These are phyloP conservation scores for Apodemia hepburni DNA, from an alignment of 2,888 invertebrate species.

Conservation along the genomic window DNA sequence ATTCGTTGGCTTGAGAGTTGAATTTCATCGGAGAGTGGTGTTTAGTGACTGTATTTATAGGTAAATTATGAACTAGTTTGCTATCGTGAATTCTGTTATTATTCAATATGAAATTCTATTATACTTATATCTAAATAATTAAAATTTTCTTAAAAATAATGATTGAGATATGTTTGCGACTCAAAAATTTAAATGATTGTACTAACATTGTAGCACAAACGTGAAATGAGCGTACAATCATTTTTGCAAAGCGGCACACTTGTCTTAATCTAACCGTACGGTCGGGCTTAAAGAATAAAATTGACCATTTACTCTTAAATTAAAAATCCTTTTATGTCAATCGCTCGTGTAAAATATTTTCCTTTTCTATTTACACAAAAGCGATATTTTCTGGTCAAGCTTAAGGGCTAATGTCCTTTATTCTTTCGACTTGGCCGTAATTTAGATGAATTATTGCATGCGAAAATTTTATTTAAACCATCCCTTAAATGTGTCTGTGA, in stretches of 20 bases:
- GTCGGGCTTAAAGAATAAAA: not conserved
- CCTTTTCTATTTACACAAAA: not conserved
- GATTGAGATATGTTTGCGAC: not conserved
- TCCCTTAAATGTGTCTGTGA: slow-evolving; percentile 46
- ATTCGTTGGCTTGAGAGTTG: slow-evolving; percentile 47
- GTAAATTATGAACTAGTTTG: slow-evolving; percentile 4
- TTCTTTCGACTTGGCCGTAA: not conserved
- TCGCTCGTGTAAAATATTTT: too few relatives aligned
- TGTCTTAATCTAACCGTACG: not conserved
- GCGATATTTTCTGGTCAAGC: not conserved
- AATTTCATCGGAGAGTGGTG: not conserved
- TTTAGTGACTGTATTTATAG: not conserved
- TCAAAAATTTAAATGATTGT: not conserved
- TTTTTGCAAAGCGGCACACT: not conserved
- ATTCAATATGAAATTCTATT: slow-evolving; percentile 10
- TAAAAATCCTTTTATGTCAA: too few relatives aligned
- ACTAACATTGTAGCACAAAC: not conserved
- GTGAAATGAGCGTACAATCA: not conserved
- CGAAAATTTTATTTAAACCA: slow-evolving; percentile 20
- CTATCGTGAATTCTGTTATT: slow-evolving; percentile 2
- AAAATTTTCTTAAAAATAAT: not conserved
- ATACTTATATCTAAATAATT: not conserved
- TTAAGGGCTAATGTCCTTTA: not conserved
- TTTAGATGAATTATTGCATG: slow-evolving; percentile 9
- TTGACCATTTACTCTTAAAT: not conserved